phyloP scores from a whole-genome alignment of 2,888 invertebrate genomes.

The Hypomecis punctinalis region DNA sequence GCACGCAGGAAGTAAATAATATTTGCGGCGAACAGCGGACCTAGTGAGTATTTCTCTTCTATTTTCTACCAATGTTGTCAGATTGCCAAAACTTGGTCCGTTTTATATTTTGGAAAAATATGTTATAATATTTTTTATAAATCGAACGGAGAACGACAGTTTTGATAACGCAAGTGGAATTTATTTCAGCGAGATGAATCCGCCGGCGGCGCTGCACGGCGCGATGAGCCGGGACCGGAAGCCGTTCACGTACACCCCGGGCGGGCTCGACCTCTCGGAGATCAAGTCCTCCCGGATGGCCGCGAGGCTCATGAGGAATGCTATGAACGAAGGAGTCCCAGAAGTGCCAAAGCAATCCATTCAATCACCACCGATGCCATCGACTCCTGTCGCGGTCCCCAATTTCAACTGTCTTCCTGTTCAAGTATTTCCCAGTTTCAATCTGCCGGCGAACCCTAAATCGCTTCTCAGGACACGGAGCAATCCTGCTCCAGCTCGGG shows the following conservation, averaged over 20 bases:
- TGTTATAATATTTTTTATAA: conserved; percentile 53
- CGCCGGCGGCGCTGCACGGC: conserved; percentile 94
- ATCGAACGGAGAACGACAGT: conserved; percentile 44
- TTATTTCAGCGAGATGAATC: conserved; percentile 85
- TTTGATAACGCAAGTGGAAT: conserved; percentile 53
- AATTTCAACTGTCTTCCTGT: conserved; percentile 80
- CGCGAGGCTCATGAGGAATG: conserved; percentile 86
- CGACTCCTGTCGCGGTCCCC: conserved; percentile 73
- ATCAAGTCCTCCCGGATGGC: conserved; percentile 96
- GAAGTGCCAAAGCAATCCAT: conserved; percentile 83
- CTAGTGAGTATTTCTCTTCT: conserved; percentile 76
- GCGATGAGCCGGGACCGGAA: conserved; percentile 97
- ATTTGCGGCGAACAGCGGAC: conserved; percentile 60
- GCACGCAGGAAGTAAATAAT: conserved; percentile 68
- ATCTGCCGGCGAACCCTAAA: conserved; percentile 89
- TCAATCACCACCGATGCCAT: conserved; percentile 78
- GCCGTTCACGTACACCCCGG: conserved; percentile 97
- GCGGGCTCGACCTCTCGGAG: conserved; percentile 95
- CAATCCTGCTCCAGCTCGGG: conserved; percentile 63
- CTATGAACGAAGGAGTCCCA: conserved; percentile 89
- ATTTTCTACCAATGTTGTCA: conserved; percentile 75
- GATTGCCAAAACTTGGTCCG: conserved; percentile 70
- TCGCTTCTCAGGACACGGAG: conserved; percentile 75
- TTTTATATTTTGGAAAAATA: conserved; percentile 56
- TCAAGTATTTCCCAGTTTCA: conserved; percentile 86